A percentile compares a stretch with the other conserved stretches of the same genome.
Evolutionary conservation across 2,888 invertebrate species (phyloP).

Genomic region (Drosophila putrida): DNA sequence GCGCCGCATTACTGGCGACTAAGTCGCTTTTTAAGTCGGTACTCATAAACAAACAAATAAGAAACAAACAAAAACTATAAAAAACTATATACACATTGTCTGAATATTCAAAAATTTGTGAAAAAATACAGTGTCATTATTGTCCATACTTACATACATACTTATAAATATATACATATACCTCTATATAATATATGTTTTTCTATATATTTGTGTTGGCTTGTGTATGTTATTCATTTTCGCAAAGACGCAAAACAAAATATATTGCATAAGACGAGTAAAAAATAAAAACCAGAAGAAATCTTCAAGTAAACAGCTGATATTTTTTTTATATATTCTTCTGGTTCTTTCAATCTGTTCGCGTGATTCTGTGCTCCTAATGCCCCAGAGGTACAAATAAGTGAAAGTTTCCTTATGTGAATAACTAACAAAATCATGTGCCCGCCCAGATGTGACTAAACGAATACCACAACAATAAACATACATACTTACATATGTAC

Average conservation of each 20-base stretch:
- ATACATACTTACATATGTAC: conserved; percentile 2
- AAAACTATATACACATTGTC: conserved; percentile 12
- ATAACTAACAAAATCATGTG: conserved; percentile 39
- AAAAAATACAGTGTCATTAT: conserved; percentile 25
- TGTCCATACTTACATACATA: conserved; percentile 24
- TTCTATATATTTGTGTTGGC: conserved; percentile 23
- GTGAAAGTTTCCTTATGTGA: conserved; percentile 61
- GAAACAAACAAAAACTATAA: conserved; percentile 18
- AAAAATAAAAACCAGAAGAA: conserved; percentile 40
- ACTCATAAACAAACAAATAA: conserved; percentile 11
- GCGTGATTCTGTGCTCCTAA: conserved; percentile 47
- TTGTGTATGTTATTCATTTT: conserved; percentile 52
- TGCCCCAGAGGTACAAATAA: conserved; percentile 47
- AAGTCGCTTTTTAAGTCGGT: conserved; percentile 42
- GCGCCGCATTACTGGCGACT: conserved; percentile 84
- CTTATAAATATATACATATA: not conserved
- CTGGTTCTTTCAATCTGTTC: conserved; percentile 14
- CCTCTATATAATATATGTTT: conserved; percentile 13
- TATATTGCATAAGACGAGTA: conserved; percentile 71
- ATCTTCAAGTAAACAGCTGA: conserved; percentile 63
- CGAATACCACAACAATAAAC: conserved; percentile 10
- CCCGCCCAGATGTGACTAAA: conserved; percentile 38
- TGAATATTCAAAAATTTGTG: not conserved
- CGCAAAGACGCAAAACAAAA: conserved; percentile 76
- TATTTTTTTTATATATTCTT: conserved; percentile 13